Percentiles rank a stretch among this genome's conserved stretches.
phyloP scores from a whole-genome alignment of 2,888 invertebrate genomes.

The Ephialtes manifestator region DNA sequence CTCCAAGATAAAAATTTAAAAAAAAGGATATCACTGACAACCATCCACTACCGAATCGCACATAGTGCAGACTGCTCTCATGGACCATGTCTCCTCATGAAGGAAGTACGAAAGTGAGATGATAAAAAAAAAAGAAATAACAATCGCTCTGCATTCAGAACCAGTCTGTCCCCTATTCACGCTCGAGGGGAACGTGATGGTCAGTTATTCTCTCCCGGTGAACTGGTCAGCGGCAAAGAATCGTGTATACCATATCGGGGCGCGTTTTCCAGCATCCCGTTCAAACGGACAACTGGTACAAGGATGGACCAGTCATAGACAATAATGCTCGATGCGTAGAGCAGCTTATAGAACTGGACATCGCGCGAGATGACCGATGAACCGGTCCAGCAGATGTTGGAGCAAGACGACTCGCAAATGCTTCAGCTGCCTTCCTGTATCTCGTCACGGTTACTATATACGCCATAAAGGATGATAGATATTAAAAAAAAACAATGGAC shows the following conservation, averaged over 20 bases:
- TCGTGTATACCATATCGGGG: conserved; percentile 21
- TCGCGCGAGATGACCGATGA: conserved; percentile 83
- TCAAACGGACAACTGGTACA: conserved; percentile 73
- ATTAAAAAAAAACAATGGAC: not conserved
- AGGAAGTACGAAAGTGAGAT: conserved; percentile 54
- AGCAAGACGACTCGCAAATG: conserved; percentile 70
- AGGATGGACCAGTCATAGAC: conserved; percentile 82
- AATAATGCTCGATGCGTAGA: conserved; percentile 73
- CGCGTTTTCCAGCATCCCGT: conserved; percentile 81
- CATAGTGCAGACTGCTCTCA: conserved; percentile 73
- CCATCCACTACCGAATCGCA: conserved; percentile 63
- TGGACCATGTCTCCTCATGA: conserved; percentile 56
- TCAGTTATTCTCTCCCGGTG: conserved; percentile 72
- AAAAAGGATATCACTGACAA: conserved; percentile 37
- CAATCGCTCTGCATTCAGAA: conserved; percentile 69
- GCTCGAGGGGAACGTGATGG: conserved; percentile 67
- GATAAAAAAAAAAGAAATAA: conserved; percentile 9
- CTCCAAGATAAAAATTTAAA: not conserved
- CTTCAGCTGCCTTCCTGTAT: conserved; percentile 79
- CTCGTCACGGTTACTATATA: conserved; percentile 17
- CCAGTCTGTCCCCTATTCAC: conserved; percentile 78
- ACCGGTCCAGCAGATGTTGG: conserved; percentile 84
- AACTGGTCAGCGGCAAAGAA: conserved; percentile 78
- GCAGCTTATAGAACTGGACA: conserved; percentile 79
- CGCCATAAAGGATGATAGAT: conserved; percentile 5